Evolutionary conservation across 1,140 invertebrate species (phyloP), one percentile per base, ranked within the genome.

Genomic region (Macrobrachium rosenbergii): DNA sequence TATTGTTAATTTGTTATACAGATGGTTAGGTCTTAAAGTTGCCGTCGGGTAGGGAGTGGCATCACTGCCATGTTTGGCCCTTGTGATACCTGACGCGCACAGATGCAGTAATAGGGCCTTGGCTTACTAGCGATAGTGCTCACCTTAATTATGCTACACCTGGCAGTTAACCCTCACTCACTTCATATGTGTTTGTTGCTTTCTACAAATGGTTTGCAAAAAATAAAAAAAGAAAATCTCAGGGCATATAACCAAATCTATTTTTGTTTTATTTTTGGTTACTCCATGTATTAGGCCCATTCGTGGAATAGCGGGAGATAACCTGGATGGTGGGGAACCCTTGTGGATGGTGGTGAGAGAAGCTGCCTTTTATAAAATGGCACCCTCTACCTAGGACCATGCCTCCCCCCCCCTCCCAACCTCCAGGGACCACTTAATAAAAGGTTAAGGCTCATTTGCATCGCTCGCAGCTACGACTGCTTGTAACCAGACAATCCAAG

Each of bases 91-190:
- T 58, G 75, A 59, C 37, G 75, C n/a, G 75, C 75, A 77, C 85
- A 80, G 85, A 87, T 87, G 85, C 85, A 87, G 85, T 87, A 72
- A 28, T 81, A 87, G 78, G 85, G 78, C 85, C 78, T 87, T 87
- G 78, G 85, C 85, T 76, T 82, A 21, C 23, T 43, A 64, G 64
- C 79, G 79, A 45, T 77, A 59, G 75, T 45, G 52, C 52, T 75
- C 81, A 75, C 81, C 69, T 82, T 82, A 76, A 83, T 75, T 76
- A 73, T 76, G 82, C 72, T 58, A 83, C 19, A 62, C 82, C 82
- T 75, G 67, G 82, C 82, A 83, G 63, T 21, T 83, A 76, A 60
- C 52, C 59, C 72, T 83, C 58, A 75, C 67, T 83, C 67, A 75
- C 67, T 76, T 76, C 58, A 76, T 72, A 72, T 82, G 64, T 82